Percentiles rank a stretch among this genome's conserved stretches.
Conservation (phyloP, 2,888 invertebrate genomes). For the Loripinus fragilis region DNA sequence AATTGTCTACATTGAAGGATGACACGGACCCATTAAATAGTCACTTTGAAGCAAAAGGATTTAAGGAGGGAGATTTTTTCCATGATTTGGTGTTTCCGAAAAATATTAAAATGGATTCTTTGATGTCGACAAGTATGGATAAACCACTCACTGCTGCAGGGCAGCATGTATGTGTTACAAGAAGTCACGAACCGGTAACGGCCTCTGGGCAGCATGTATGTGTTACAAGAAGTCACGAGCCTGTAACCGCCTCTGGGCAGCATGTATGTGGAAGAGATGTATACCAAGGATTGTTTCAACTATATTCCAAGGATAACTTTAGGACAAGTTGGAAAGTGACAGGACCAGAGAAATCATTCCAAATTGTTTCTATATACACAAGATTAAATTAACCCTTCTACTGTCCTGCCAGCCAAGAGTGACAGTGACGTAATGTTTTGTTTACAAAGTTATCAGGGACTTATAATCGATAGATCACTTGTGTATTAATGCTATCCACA, state of each 20-base stretch:
- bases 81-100: slow-evolving; percentile 1
- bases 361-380: slow-evolving; percentile 5
- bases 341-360: not conserved
- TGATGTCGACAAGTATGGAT: not conserved
- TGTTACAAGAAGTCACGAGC: not conserved
- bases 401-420: too few species aligned
- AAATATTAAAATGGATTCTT: not conserved
- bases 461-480: too few species aligned
- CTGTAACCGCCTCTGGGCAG: not conserved
- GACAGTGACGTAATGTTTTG: too few species aligned
- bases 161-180: slow-evolving; percentile 6
- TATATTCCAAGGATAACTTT: slow-evolving; percentile 10
- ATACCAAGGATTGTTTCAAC: not conserved
- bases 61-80: not conserved
- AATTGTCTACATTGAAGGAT: not conserved
- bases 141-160: not conserved
- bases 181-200: not conserved
- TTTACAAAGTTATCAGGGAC: too few species aligned
- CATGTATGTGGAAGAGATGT: slow-evolving; percentile 7
- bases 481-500: too few species aligned
- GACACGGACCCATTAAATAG: not conserved
- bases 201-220: not conserved
- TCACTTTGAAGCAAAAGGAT: not conserved
- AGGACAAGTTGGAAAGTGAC: slow-evolving; percentile 6
- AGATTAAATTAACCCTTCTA: not conserved